Evolutionary conservation across 2,113 vertebrate genomes (phyloP), one percentile per base, ranked within the genome.

Genomic region (Corapipo altera): DNA sequence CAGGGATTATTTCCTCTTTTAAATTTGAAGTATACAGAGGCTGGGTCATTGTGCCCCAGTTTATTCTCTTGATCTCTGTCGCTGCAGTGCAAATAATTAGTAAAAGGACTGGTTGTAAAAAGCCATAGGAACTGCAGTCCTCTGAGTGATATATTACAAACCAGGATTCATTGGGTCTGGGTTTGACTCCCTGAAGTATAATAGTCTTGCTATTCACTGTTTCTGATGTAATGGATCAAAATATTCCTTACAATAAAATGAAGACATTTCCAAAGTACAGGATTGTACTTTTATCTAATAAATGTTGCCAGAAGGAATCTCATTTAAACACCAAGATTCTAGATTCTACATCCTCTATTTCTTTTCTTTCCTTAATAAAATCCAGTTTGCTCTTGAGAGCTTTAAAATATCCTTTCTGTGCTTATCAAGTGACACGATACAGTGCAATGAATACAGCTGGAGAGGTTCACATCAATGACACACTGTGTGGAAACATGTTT

Each of bases 141-240:
- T 67, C 33, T 46, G 70, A 32, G 44, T n/a, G 49, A 35, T 69
- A 10, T 17, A 59, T 85, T 64, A 57, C 2, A 1, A 32, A 92
- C 11, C 10, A 82, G 48, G 37, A 65, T 59, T 78, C 57, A 41
- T 3, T 33, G 0, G 39, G 14, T 52, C 44, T 75, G 70, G 12
- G 17, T 65, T 85, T 75, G 44, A 48, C 32, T 91, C 41, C 52
- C 48, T 52, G 37, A 65, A 70, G 59, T 74, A 44, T 16, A 43
- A 76, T 51, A 41, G 33, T 30, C 41, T 75, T 8, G 1, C 44
- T 13, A 32, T 52, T 44, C 30, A n/a, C 46, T 0, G 0, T n/a
- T 64, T 70, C 59, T 74, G 8, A 35, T 67, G 55, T 51, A 74
- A 26, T 48, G 61, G 80, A 87, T 72, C 69, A 87, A 95, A 92